These are phyloP conservation scores for Elysia crispata DNA, from an alignment of 2,888 invertebrate genomes.

Conservation along the genomic window DNA sequence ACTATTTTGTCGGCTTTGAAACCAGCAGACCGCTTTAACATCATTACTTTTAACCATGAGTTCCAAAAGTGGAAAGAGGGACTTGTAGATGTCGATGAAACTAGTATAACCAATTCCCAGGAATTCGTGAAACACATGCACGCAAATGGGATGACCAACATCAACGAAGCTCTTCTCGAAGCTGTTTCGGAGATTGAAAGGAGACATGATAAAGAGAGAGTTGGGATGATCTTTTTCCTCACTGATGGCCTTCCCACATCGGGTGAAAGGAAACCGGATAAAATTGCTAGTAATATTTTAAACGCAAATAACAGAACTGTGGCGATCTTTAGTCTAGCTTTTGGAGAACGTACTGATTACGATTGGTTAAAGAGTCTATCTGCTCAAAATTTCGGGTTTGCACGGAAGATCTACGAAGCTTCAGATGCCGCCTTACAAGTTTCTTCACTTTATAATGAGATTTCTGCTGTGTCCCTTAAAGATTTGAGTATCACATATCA, in stretches of 20 bases:
- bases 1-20: constrained; percentile 63
- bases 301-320: constrained; percentile 55
- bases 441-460: constrained; percentile 81
- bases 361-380: constrained; percentile 84
- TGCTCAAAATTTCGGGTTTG: constrained; percentile 84
- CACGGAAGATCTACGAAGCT: constrained; percentile 86
- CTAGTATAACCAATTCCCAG: constrained; percentile 54
- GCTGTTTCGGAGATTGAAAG: constrained; percentile 57
- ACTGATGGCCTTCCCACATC: constrained; percentile 78
- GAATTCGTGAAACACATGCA: constrained; percentile 55
- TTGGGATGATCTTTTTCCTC: constrained; percentile 76
- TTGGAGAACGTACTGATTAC: constrained; percentile 85
- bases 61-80: constrained; percentile 56
- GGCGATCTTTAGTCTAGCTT: constrained; percentile 84
- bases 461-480: constrained; percentile 84
- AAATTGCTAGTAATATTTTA: constrained; percentile 68
- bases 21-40: constrained; percentile 66
- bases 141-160: constrained; percentile 64
- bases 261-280: constrained; percentile 69
- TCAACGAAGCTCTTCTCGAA: constrained; percentile 61
- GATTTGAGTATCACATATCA: constrained; percentile 79
- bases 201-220: constrained; percentile 41
- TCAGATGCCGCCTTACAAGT: constrained; percentile 85
- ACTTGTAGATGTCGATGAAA: constrained; percentile 54
- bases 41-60: constrained; percentile 59